Percentiles rank a stretch among this genome's conserved stretches.
Evolutionary conservation across 2,888 invertebrate genomes (phyloP).

Genomic region (Leptinotarsa rubiginosa): DNA sequence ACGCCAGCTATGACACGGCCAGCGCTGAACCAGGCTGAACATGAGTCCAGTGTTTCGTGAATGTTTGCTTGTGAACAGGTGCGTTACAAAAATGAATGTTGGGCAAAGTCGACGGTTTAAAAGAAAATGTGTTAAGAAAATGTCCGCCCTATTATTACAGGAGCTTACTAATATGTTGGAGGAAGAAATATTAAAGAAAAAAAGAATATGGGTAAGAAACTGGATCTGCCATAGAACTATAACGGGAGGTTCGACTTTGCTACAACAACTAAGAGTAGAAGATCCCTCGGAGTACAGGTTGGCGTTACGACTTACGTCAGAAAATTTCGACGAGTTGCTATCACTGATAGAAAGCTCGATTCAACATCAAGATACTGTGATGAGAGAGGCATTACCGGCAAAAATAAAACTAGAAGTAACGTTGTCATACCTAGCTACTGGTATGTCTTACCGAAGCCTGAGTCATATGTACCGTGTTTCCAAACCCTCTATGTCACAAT

Average conservation of each 20-base stretch:
- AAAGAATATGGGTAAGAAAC: background rate
- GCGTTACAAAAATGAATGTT: background rate
- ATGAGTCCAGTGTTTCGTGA: background rate
- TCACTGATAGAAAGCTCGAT: too few species aligned
- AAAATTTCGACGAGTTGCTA: too few species aligned
- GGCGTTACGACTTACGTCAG: background rate
- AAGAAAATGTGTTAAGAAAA: background rate
- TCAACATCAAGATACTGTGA: background rate
- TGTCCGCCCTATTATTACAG: background rate
- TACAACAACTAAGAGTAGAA: background rate
- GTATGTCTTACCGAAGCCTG: too few species aligned
- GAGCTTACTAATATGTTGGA: background rate
- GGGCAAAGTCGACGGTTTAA: background rate
- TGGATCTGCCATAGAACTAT: background rate
- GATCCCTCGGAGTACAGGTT: background rate
- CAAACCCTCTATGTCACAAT: slow-evolving; percentile 16
- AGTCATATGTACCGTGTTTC: too few species aligned
- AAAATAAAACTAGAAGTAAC: slow-evolving; percentile 25
- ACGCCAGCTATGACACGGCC: background rate
- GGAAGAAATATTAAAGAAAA: background rate
- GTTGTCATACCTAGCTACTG: too few species aligned
- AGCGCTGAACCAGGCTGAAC: background rate
- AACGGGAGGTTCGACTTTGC: background rate
- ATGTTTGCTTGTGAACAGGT: too few species aligned
- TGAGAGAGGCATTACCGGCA: slow-evolving; percentile 24